Conservation (phyloP, 2,888 invertebrate genomes). For the Eristalis pertinax region DNA sequence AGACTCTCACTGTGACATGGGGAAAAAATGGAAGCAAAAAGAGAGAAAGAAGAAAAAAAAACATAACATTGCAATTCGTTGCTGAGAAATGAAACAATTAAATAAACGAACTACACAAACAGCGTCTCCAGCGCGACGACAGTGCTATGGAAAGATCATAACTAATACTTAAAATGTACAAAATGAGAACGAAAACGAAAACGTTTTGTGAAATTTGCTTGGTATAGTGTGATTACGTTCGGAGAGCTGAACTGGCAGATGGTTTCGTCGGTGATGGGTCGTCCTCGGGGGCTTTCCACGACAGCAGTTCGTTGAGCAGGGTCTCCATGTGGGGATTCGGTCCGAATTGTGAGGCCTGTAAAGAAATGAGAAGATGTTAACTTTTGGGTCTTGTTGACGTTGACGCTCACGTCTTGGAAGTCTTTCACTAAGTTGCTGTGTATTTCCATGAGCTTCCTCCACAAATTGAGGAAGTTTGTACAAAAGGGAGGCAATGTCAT, state of each 20-base stretch:
- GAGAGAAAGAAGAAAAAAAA: not conserved
- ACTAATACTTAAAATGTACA: conserved; percentile 3
- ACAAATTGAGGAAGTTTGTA: no score
- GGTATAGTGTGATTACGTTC: conserved; percentile 31
- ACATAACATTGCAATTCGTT: not conserved
- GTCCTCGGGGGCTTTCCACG: conserved; percentile 82
- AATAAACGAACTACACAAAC: not conserved
- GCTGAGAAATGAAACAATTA: not conserved
- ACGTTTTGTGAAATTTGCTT: not conserved
- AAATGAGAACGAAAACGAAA: conserved; percentile 4
- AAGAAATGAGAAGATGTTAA: not conserved
- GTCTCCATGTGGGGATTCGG: conserved; percentile 90
- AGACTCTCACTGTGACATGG: not conserved
- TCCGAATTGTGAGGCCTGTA: conserved; percentile 86
- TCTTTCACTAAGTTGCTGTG: no score
- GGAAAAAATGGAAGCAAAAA: not conserved
- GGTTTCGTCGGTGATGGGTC: conserved; percentile 26
- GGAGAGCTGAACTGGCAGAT: not conserved
- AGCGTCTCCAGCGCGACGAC: not conserved
- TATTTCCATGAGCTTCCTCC: no score
- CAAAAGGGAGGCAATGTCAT: no score
- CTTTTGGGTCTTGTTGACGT: no score
- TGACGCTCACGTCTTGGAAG: no score
- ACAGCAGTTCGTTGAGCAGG: conserved; percentile 88
- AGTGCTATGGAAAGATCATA: conserved; percentile 1